These are phyloP conservation scores for Halcyon chelicuti DNA, from an alignment of 2,797 vertebrate genomes.

Conservation along the genomic window DNA sequence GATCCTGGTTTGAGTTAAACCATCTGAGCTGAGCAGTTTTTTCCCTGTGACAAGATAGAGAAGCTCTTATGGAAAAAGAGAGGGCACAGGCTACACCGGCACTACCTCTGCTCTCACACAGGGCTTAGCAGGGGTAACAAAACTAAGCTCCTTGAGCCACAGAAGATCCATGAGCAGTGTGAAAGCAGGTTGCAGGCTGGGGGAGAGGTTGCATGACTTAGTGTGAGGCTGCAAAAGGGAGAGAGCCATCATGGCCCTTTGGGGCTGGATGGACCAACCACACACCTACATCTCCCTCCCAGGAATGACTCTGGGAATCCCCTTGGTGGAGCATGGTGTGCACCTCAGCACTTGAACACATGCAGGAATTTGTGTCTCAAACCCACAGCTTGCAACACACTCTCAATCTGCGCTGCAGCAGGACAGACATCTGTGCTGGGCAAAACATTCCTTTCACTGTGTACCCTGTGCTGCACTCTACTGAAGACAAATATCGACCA, in stretches of 20 bases:
- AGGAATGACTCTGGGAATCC: background rate
- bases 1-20: constrained; percentile 1
- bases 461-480: background rate
- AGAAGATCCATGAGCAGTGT: rapidly evolving
- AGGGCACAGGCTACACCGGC: background rate
- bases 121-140: background rate
- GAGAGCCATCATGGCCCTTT: rapidly evolving
- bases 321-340: rapidly evolving
- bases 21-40: background rate
- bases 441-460: background rate
- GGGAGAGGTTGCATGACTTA: rapidly evolving
- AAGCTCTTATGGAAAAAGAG: background rate
- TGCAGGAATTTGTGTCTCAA: background rate
- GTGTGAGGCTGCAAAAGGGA: background rate
- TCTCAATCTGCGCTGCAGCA: background rate
- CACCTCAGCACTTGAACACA: rapidly evolving
- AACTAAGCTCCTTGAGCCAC: background rate
- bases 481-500: background rate
- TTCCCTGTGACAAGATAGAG: background rate
- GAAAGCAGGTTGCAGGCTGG: background rate
- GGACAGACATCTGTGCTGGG: rapidly evolving
- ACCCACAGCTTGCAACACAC: background rate
- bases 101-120: background rate
- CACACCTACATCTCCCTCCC: rapidly evolving
- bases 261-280: background rate